Conservation (phyloP, 2,113 vertebrate species). For the Leiothrix lutea region DNA sequence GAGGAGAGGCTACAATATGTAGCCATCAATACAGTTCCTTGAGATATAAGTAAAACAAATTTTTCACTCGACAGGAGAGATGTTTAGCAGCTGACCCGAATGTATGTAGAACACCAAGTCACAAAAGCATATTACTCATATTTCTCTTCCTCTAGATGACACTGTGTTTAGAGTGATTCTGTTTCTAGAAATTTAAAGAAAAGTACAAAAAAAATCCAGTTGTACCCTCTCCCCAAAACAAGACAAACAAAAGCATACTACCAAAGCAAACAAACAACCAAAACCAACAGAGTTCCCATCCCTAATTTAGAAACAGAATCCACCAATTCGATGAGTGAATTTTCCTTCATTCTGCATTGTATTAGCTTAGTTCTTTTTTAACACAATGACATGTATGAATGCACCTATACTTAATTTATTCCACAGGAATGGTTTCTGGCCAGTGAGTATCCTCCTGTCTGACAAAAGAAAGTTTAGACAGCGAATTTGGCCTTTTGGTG, state of each 20-base stretch:
- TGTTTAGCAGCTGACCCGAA: neutral
- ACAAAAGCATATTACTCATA: neutral
- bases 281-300: neutral
- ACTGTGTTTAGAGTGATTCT: neutral
- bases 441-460: neutral
- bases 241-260: neutral
- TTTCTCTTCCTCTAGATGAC: neutral
- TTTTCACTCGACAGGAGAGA: neutral
- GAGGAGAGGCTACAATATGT: neutral
- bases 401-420: neutral
- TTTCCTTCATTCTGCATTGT: neutral
- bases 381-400: neutral
- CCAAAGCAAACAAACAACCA: neutral
- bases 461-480: neutral
- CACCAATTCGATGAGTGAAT: neutral
- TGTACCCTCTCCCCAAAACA: neutral
- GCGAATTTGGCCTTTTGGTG: neutral
- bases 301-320: neutral
- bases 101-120: neutral
- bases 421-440: neutral
- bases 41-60: neutral
- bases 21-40: neutral
- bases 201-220: neutral
- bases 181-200: neutral
- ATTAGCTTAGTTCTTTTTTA: neutral